Evolutionary conservation across 2,797 vertebrate genomes (phyloP), one percentile per base, ranked within the genome.

Genomic region (Squalus acanthias): DNA sequence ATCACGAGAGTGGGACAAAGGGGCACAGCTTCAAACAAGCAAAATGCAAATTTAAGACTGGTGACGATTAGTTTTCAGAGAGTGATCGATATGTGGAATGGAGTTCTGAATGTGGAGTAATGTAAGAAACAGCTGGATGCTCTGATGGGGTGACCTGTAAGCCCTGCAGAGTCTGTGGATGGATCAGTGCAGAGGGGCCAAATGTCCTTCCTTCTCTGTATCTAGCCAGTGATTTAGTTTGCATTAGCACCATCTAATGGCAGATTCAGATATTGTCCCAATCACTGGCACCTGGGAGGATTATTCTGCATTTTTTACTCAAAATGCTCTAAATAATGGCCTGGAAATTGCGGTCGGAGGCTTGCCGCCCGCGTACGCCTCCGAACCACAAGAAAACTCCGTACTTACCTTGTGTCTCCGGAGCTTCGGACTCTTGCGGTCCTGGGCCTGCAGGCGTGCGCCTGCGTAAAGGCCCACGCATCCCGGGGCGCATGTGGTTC

Each of bases 181-280:
- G 15, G 33, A 63, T 91, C 33, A 82, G 79, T 9, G 53, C 50
- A 24, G n/a, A 12, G 46, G 91, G 20, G 65, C 65, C 65, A 93
- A 39, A 93, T 69, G 13, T 3, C 5, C 72, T 29, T 33, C 26
- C 60, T 63, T 5, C 7, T 91, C 57, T 63, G 29, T 17, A 17
- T n/a, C 57, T 33, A 15, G 6, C n/a, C 20, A 46, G 20, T 46
- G 91, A 39, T 69, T 2, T 93, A 12, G 65, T 69, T 69, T 67
- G 65, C 17, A 46, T 93, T 39, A 93, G 65, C 91, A 12, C 91
- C 91, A 93, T 22, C 91, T 69, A 12, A n/a, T 93, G 91, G 91
- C 8, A 46, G 20, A 20, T 46, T 24, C n/a, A 93, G n/a, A 69
- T 93, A 46, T 67, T 93, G 17, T 69, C 65, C 63, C 82, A 85